phyloP scores from a whole-genome alignment of 2,888 invertebrate species.

The Scrobipalpa atriplicella region DNA sequence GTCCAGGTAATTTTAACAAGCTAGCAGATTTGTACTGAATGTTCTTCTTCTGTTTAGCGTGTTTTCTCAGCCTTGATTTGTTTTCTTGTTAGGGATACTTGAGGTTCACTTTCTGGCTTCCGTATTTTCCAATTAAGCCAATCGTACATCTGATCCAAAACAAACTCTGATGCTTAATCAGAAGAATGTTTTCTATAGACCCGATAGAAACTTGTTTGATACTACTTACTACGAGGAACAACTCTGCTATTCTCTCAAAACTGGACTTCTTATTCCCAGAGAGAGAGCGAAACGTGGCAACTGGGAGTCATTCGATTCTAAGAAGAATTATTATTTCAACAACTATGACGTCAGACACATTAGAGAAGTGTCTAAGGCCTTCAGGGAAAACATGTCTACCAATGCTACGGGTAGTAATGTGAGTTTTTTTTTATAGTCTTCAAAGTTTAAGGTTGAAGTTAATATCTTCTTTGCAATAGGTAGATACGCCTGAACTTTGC shows the following conservation, averaged over 20 bases:
- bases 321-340: constrained; percentile 35
- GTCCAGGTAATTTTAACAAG: constrained; percentile 32
- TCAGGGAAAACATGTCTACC: constrained; percentile 38
- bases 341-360: constrained; percentile 47
- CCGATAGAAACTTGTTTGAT: no score
- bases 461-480: no score
- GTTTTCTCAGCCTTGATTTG: no score
- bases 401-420: constrained; percentile 41
- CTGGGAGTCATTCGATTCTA: constrained; percentile 22
- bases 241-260: background rate
- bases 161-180: no score
- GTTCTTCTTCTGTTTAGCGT: no score
- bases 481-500: no score
- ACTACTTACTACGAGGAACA: background rate
- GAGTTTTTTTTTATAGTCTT: constrained; percentile 31
- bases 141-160: background rate
- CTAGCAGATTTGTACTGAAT: background rate
- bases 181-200: no score
- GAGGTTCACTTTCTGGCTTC: no score
- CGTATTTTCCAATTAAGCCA: no score
- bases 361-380: constrained; percentile 43
- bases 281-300: background rate
- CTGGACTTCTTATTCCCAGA: background rate
- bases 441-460: no score
- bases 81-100: no score